These are phyloP conservation scores for Onychomys arenicola DNA, from an alignment of 2,797 vertebrate genomes.

Conservation along the genomic window DNA sequence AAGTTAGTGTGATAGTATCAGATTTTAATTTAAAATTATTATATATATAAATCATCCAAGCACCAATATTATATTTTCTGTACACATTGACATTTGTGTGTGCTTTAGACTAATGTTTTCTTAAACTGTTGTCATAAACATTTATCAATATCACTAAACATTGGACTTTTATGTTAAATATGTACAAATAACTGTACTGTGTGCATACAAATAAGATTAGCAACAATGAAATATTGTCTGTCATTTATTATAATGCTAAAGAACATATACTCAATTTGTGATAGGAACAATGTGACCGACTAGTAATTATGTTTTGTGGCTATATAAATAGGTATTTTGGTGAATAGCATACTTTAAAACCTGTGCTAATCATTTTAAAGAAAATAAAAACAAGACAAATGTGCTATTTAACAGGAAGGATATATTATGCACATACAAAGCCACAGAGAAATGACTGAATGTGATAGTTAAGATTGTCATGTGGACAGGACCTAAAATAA, in stretches of 20 bases:
- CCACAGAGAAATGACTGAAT: background rate
- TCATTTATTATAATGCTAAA: background rate
- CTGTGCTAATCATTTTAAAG: background rate
- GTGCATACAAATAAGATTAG: background rate
- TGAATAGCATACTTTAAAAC: background rate
- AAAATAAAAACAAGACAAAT: too few species aligned
- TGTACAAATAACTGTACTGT: background rate
- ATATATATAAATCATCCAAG: background rate
- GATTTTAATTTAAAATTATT: background rate
- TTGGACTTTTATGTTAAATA: background rate
- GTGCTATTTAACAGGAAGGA: background rate
- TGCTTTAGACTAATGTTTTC: background rate
- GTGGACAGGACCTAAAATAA: background rate
- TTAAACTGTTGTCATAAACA: background rate
- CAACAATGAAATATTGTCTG: background rate
- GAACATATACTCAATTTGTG: background rate
- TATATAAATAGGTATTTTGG: background rate
- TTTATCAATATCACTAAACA: background rate
- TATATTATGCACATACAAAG: background rate
- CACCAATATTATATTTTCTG: background rate
- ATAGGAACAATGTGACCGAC: background rate
- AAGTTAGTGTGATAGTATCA: background rate
- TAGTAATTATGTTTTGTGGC: background rate
- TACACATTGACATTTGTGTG: background rate
- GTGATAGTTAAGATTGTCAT: background rate